These are phyloP conservation scores for Buathra laborator DNA, from an alignment of 2,888 invertebrate genomes.

Conservation along the genomic window DNA sequence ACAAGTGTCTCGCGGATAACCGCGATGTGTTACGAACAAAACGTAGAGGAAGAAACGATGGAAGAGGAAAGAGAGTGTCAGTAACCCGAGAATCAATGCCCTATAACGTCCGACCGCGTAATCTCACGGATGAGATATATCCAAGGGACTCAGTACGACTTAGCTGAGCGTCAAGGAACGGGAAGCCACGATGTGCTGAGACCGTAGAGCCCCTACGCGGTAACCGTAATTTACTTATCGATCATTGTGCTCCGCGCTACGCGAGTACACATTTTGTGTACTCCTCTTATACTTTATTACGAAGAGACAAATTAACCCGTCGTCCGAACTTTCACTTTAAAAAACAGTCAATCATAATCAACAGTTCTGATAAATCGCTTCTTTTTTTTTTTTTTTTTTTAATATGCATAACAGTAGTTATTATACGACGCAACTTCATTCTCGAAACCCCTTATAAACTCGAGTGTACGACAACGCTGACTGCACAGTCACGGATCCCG, in stretches of 20 bases:
- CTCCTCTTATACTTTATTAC: neutral
- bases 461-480: no score
- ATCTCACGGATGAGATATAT: slow-evolving; percentile 50
- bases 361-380: neutral
- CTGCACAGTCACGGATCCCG: neutral
- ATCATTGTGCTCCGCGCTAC: slow-evolving; percentile 60
- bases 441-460: no score
- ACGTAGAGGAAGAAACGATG: neutral
- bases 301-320: neutral
- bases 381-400: no score
- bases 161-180: slow-evolving; percentile 44
- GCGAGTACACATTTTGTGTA: neutral
- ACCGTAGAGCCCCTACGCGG: slow-evolving; percentile 26
- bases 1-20: slow-evolving; percentile 14
- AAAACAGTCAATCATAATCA: neutral
- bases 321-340: neutral
- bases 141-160: slow-evolving; percentile 32
- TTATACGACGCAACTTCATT: no score
- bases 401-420: no score
- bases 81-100: slow-evolving; percentile 65
- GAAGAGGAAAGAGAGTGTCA: slow-evolving; percentile 41
- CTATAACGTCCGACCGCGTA: slow-evolving; percentile 35
- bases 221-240: slow-evolving; percentile 74
- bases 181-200: slow-evolving; percentile 72
- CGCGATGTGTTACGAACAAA: slow-evolving; percentile 8